Percentiles rank a stretch among this genome's conserved stretches.
These are phyloP conservation scores for Cheumatopsyche charites DNA, from an alignment of 1,140 invertebrate genomes.

Conservation along the genomic window DNA sequence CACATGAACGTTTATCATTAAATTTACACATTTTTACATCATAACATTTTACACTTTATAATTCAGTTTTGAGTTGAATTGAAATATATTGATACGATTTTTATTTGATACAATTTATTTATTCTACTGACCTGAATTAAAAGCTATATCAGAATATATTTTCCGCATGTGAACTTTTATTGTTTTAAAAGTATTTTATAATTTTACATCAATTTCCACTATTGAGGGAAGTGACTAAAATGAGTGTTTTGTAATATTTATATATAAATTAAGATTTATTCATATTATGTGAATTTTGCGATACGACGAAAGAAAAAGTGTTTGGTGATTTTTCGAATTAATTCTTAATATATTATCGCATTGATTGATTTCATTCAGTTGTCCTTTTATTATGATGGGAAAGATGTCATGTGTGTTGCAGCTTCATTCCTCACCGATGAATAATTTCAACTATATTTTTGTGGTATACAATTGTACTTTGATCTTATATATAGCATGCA, in stretches of 20 bases:
- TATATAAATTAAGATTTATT: constrained; percentile 19
- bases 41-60: no score
- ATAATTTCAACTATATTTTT: neutral
- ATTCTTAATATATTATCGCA: constrained; percentile 34
- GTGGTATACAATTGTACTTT: no score
- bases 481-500: neutral
- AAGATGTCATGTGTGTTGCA: neutral
- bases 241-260: constrained; percentile 28
- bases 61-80: no score
- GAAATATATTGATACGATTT: no score
- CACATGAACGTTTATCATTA: no score
- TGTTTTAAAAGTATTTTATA: no score
- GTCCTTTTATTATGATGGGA: neutral
- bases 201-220: no score
- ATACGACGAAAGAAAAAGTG: constrained; percentile 20
- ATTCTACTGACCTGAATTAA: no score
- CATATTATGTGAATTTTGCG: constrained; percentile 27
- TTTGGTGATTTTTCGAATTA: constrained; percentile 33
- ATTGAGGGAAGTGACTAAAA: constrained; percentile 31
- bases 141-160: no score
- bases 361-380: constrained; percentile 20
- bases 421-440: neutral
- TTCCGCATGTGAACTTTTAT: no score
- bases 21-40: no score
- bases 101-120: no score